A percentile compares a stretch with the other conserved stretches of the same genome.
Evolutionary conservation across 2,113 vertebrate species (phyloP).

Genomic region (Mastomys coucha): DNA sequence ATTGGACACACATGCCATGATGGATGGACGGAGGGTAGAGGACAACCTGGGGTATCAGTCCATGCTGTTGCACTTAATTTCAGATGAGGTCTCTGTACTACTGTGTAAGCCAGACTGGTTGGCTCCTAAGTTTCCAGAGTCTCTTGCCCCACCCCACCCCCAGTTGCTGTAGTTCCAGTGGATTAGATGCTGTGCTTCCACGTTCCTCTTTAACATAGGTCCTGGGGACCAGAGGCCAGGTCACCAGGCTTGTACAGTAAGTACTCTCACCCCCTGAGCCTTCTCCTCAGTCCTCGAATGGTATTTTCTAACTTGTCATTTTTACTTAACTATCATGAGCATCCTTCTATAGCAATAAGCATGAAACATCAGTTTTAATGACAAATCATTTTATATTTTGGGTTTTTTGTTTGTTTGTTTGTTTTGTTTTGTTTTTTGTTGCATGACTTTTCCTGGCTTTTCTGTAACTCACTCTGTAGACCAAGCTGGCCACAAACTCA

Average conservation of each 20-base stretch:
- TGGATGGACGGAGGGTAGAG: neutral
- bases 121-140: neutral
- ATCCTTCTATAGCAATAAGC: neutral
- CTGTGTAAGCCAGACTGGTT: neutral
- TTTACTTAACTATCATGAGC: neutral
- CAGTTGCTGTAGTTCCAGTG: neutral
- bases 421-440: neutral
- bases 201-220: neutral
- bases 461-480: neutral
- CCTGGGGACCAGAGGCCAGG: neutral
- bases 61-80: neutral
- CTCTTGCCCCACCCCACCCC: neutral
- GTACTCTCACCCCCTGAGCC: neutral
- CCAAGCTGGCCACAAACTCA: neutral
- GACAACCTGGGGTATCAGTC: neutral
- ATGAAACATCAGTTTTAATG: constrained; percentile 21
- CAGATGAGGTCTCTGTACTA: neutral
- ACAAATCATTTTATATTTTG: neutral
- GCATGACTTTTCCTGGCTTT: neutral
- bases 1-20: neutral
- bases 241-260: neutral
- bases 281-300: too few species aligned
- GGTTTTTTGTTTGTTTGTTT: neutral
- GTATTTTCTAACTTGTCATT: neutral
- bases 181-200: neutral